Conservation (phyloP, 2,113 vertebrate genomes). For the Etia nguti region DNA sequence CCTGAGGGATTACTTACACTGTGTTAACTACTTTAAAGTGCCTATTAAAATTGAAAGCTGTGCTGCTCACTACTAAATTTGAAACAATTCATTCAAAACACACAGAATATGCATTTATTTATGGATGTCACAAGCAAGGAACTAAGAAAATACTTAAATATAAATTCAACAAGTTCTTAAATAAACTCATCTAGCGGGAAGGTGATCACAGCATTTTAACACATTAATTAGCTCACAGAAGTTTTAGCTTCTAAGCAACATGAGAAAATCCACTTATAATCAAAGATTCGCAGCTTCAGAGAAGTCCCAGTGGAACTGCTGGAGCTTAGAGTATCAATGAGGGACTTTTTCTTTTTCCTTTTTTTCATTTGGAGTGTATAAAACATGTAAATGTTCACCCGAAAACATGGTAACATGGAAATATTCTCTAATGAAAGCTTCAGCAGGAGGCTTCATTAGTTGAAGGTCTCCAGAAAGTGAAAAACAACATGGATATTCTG, state of each 20-base stretch:
- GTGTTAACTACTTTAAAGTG: neutral
- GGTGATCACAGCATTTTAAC: slow-evolving; percentile 13
- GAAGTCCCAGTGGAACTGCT: neutral
- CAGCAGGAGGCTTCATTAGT: slow-evolving; percentile 45
- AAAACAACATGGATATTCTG: slow-evolving; percentile 23
- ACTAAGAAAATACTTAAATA: neutral
- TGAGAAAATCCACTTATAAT: neutral
- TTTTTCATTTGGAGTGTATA: slow-evolving; percentile 18
- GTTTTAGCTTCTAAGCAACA: neutral
- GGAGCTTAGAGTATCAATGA: slow-evolving; percentile 20
- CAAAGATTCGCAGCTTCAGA: slow-evolving; percentile 8
- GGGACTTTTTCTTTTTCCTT: slow-evolving; percentile 3
- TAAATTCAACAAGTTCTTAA: neutral
- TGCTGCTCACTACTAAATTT: neutral
- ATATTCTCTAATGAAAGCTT: slow-evolving; percentile 38
- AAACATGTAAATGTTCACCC: slow-evolving; percentile 40
- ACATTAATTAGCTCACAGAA: slow-evolving; percentile 25
- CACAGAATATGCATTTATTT: neutral
- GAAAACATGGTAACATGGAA: slow-evolving; percentile 33
- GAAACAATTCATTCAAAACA: neutral
- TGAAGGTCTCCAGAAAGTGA: slow-evolving; percentile 24
- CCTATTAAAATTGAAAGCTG: neutral
- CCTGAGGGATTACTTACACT: neutral
- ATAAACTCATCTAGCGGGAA: neutral
- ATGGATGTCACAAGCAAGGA: neutral